Evolutionary conservation across 1,140 invertebrate species (phyloP).

Genomic region (Mizuhopecten yessoensis): DNA sequence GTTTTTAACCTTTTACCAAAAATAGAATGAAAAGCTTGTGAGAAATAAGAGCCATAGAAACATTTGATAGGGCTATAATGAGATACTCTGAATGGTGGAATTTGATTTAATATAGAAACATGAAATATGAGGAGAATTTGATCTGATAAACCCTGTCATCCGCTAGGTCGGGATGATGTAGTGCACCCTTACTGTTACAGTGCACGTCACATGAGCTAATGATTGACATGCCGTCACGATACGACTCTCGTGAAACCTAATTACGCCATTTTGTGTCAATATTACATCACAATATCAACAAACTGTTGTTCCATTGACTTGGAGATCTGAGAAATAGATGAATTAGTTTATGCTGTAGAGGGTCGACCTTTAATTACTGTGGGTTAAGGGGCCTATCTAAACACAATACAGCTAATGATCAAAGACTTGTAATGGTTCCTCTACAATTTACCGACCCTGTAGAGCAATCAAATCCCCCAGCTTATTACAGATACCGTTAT

Average conservation of each 20-base stretch:
- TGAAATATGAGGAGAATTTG: too few species aligned
- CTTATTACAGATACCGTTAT: not conserved
- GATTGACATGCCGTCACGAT: not conserved
- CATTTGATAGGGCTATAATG: too few species aligned
- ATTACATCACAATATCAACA: not conserved
- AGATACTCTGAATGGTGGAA: too few species aligned
- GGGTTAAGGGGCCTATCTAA: not conserved
- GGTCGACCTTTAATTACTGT: not conserved
- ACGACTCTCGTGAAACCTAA: not conserved
- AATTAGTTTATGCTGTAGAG: conserved; percentile 3
- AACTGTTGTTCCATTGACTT: not conserved
- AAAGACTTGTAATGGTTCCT: not conserved
- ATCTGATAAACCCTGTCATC: too few species aligned
- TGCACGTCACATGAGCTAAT: not conserved
- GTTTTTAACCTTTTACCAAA: too few species aligned
- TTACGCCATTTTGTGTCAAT: not conserved
- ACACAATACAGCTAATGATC: conserved; percentile 1
- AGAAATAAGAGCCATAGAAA: too few species aligned
- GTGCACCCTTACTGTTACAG: not conserved
- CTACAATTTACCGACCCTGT: not conserved
- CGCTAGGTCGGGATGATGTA: not conserved
- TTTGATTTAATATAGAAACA: too few species aligned
- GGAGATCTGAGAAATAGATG: not conserved
- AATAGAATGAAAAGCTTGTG: too few species aligned
- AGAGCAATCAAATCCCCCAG: not conserved